These are phyloP conservation scores for Sylvicola fuscatus DNA, from an alignment of 2,888 invertebrate species.

Conservation along the genomic window DNA sequence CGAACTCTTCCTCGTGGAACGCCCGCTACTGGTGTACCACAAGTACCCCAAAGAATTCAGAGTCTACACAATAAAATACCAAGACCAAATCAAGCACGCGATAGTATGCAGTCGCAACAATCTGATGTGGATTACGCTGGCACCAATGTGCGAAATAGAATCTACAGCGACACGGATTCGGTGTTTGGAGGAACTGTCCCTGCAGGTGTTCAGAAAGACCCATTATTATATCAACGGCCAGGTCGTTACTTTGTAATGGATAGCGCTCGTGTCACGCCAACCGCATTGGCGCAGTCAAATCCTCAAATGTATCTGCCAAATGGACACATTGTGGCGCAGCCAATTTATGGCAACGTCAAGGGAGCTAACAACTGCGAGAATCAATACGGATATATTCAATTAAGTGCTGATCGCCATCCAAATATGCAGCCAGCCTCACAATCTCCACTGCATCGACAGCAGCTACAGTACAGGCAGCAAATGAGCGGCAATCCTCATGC, in stretches of 20 bases:
- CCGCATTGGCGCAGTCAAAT: slow-evolving; percentile 14
- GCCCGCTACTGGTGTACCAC: slow-evolving; percentile 12
- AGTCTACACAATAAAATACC: slow-evolving; percentile 12
- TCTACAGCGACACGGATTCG: slow-evolving; percentile 12
- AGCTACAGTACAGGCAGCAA: too few relatives aligned
- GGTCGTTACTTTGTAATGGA: slow-evolving; percentile 18
- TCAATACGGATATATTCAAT: slow-evolving; percentile 13
- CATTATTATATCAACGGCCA: slow-evolving; percentile 10
- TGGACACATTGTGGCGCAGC: slow-evolving; percentile 12
- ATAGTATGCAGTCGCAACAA: background rate
- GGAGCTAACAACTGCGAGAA: background rate
- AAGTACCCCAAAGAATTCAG: slow-evolving; percentile 20
- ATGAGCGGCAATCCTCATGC: too few relatives aligned
- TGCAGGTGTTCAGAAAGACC: too few relatives aligned
- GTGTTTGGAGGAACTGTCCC: slow-evolving; percentile 3
- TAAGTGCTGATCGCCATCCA: slow-evolving; percentile 2
- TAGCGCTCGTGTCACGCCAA: slow-evolving; percentile 17
- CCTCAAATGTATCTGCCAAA: slow-evolving; percentile 7
- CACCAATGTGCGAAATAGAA: slow-evolving; percentile 6
- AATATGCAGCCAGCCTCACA: background rate
- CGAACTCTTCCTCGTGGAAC: background rate
- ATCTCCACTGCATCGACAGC: too few relatives aligned
- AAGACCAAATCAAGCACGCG: background rate
- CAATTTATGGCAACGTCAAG: slow-evolving; percentile 1
- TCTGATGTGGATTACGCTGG: background rate